Base-by-base conservation (phyloP, 2,113 vertebrate genomes). In the Plectropomus leopardus region DNA sequence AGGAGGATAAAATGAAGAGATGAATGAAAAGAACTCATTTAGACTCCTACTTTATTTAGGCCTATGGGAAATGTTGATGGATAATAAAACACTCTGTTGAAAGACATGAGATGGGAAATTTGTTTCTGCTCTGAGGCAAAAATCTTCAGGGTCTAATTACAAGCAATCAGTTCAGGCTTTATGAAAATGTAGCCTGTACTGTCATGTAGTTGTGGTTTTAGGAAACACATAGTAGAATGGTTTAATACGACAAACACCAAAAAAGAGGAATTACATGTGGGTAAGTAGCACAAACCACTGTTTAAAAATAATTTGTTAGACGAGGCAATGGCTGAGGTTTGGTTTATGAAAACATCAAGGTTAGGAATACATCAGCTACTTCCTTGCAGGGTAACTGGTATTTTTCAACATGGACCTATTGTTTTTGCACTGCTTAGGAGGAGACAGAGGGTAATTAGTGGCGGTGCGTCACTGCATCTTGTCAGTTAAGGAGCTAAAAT, bases 141-240 rank as follows among this genome's bases (percentile, higher is more conserved):
- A 30, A 44, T 68, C 54, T 82, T 66, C 36, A 71, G 60, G 71
- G 61, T n/a, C 58, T 68, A 47, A 78, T 83, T 69, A 83, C 48
- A 32, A 83, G 42, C 53, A 71, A 66, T 75, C 63, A 26, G 13
- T 50, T 32, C 16, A 10, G 44, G 6, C 48, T 57, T 42, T 26
- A 34, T n/a, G 44, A 23, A 76, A 72, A 66, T 72, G 13, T n/a
- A 36, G n/a, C 44, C 45, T 21, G 26, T 17, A 48, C 51, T 68
- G 67, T 63, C 17, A 30, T 55, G 13, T n/a, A 55, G 5, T 59
- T 7, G 7, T 28, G 53, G 44, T 59, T 83, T 63, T 15, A 64
- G n/a, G 14, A 8, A 68, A 54, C 17, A 65, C 16, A 30, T 61
- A 30, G 4, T 17, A 11, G 54, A 58, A 74, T 4, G 16, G 24